phyloP scores from a whole-genome alignment of 2,888 invertebrate species.

The Cataglyphis albicans region DNA sequence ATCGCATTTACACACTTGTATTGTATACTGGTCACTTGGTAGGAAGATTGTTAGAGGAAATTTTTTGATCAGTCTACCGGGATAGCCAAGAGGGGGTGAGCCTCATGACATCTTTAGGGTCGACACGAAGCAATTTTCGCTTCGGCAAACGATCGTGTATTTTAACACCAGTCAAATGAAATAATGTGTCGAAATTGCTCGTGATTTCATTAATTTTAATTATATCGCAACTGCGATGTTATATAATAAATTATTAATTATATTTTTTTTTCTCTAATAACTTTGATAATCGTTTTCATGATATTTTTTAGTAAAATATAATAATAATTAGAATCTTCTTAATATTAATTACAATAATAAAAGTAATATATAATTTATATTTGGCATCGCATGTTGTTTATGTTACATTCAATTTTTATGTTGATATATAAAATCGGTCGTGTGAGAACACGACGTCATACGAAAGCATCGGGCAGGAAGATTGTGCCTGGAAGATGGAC shows the following conservation, averaged over 20 bases:
- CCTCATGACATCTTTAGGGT: constrained; percentile 61
- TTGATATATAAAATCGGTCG: constrained; percentile 16
- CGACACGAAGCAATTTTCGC: constrained; percentile 70
- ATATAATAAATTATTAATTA: background rate
- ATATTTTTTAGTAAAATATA: background rate
- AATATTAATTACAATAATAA: background rate
- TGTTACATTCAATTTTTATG: constrained; percentile 17
- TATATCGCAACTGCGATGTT: background rate
- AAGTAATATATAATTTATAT: background rate
- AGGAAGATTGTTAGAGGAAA: constrained; percentile 45
- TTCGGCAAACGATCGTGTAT: constrained; percentile 62
- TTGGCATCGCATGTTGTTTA: background rate
- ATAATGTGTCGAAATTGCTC: constrained; percentile 33
- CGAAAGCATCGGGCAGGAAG: constrained; percentile 36
- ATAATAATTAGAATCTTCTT: background rate
- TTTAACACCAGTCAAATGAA: constrained; percentile 61
- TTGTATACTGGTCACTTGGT: constrained; percentile 21
- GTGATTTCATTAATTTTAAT: constrained; percentile 18
- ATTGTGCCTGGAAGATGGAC: constrained; percentile 75
- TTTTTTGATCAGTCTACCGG: constrained; percentile 55
- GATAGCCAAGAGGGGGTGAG: constrained; percentile 53
- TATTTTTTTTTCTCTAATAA: background rate
- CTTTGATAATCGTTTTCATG: background rate
- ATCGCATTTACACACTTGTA: background rate
- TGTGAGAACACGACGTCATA: background rate